A percentile compares a stretch with the other conserved stretches of the same genome.
phyloP scores from a whole-genome alignment of 2,113 vertebrate species.

The Emydura subglobosa region DNA sequence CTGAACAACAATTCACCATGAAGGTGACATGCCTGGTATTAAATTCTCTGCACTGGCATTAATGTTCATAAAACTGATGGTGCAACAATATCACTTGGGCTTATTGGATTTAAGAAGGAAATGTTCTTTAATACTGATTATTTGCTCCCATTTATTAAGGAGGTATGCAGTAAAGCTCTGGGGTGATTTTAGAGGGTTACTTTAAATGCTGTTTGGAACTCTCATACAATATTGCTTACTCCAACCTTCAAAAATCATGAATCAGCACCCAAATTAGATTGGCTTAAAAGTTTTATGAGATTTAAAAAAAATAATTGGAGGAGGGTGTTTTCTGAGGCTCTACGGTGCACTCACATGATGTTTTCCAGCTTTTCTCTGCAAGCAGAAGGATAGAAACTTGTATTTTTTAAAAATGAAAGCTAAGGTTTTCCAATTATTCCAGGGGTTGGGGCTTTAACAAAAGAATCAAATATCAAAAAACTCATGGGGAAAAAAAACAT shows the following conservation, averaged over 20 bases:
- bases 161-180: neutral
- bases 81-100: neutral
- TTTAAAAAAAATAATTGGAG: no score
- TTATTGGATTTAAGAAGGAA: conserved; percentile 20
- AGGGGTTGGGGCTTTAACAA: neutral
- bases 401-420: neutral
- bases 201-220: neutral
- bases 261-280: neutral
- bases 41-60: neutral
- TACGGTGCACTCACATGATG: neutral
- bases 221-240: neutral
- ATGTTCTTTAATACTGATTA: conserved; percentile 8
- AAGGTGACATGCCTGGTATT: neutral
- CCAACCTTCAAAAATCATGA: neutral
- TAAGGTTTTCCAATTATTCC: neutral
- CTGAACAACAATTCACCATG: neutral
- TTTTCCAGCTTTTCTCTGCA: neutral
- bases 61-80: conserved; percentile 23
- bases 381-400: neutral
- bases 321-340: neutral
- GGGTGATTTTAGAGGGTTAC: conserved; percentile 13
- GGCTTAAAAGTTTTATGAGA: no score
- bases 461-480: neutral
- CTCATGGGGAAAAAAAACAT: neutral
- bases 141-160: conserved; percentile 21